These are phyloP conservation scores for Zaprionus ornatus DNA, from an alignment of 1,140 invertebrate genomes.

Conservation along the genomic window DNA sequence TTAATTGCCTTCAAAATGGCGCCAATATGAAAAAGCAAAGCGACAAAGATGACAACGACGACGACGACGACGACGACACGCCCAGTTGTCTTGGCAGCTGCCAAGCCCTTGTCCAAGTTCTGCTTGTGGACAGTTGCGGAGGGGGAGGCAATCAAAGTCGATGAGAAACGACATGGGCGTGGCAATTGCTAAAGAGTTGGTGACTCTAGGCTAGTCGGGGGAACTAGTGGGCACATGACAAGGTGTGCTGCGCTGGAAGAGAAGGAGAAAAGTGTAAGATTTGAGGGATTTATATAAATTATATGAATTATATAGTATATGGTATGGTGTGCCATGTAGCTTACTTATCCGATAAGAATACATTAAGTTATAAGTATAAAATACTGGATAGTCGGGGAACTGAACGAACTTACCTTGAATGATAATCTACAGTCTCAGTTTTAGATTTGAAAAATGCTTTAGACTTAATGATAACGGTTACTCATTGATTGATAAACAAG, in stretches of 20 bases:
- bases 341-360: too few species aligned
- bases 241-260: neutral
- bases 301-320: too few species aligned
- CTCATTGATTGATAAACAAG: too few species aligned
- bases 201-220: constrained; percentile 5
- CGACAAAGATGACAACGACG: constrained; percentile 13
- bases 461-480: too few species aligned
- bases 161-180: constrained; percentile 41
- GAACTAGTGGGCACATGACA: neutral
- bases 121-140: neutral
- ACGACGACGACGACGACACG: constrained; percentile 51
- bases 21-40: constrained; percentile 51
- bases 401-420: too few species aligned
- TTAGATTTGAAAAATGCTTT: too few species aligned
- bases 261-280: neutral
- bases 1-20: constrained; percentile 78
- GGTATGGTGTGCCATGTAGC: too few species aligned
- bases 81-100: constrained; percentile 35
- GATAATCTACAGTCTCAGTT: too few species aligned
- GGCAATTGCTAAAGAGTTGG: constrained; percentile 24
- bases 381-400: too few species aligned
- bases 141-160: constrained; percentile 20
- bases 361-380: too few species aligned
- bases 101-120: constrained; percentile 16
- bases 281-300: neutral